Evolutionary conservation across 2,113 vertebrate species (phyloP).

Genomic region (Vidua chalybeata): DNA sequence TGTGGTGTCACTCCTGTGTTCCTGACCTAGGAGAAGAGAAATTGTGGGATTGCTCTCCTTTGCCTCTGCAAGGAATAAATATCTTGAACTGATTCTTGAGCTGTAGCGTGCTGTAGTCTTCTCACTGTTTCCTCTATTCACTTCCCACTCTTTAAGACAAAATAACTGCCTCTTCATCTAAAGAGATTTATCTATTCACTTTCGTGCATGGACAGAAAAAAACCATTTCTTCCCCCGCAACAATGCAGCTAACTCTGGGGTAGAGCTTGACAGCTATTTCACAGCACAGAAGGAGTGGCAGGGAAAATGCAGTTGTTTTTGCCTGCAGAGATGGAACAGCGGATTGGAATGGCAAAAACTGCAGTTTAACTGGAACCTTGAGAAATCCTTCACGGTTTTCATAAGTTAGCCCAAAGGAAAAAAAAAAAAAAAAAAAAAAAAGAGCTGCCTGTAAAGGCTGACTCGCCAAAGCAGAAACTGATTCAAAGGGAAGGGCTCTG

Average conservation of each 20-base stretch:
- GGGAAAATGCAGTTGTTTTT: conserved; percentile 63
- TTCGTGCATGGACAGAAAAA: conserved; percentile 34
- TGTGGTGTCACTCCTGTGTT: conserved; percentile 12
- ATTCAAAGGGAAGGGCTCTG: conserved; percentile 44
- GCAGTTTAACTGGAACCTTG: conserved; percentile 41
- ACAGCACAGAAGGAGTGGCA: conserved; percentile 57
- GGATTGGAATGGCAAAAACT: conserved; percentile 39
- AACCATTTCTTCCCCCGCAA: conserved; percentile 55
- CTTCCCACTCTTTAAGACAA: conserved; percentile 64
- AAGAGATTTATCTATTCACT: conserved; percentile 52
- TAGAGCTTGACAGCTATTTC: conserved; percentile 56
- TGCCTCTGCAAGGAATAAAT: conserved; percentile 47
- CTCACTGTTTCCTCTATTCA: conserved; percentile 37
- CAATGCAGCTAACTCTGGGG: conserved; percentile 50
- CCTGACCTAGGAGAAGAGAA: conserved; percentile 40
- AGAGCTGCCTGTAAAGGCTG: not conserved
- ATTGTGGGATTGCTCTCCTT: conserved; percentile 2
- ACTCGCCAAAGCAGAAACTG: not conserved
- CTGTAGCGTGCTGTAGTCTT: conserved; percentile 14
- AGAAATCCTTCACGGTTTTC: conserved; percentile 37
- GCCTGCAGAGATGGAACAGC: conserved; percentile 42
- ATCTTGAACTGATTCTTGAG: not conserved
- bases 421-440: not conserved
- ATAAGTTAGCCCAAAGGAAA: not conserved
- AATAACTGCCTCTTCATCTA: conserved; percentile 60